These are phyloP conservation scores for Loris lydekkerianus DNA, from an alignment of 2,797 vertebrate species.

Conservation along the genomic window DNA sequence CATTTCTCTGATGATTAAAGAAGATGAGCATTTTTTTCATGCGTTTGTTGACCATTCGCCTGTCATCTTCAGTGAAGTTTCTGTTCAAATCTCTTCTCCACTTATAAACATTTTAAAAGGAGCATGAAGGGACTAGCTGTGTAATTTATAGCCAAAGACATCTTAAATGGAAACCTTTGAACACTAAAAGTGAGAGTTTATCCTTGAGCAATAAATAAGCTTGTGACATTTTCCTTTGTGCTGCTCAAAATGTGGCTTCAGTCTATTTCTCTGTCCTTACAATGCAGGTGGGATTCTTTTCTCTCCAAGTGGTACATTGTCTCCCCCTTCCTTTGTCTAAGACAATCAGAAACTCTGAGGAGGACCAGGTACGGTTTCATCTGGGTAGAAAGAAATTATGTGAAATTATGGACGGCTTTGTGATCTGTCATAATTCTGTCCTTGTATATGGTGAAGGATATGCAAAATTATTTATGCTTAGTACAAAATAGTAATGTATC, in stretches of 20 bases:
- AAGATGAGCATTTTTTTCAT: no score
- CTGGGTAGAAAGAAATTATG: neutral
- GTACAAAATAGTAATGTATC: neutral
- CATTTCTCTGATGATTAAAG: no score
- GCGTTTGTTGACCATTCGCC: no score
- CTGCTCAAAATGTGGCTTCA: neutral
- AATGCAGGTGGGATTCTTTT: neutral
- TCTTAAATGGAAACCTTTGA: neutral
- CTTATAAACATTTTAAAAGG: slow-evolving; percentile 6
- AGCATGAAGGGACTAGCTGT: neutral
- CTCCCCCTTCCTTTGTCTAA: neutral
- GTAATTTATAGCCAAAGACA: neutral
- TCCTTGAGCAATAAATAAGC: neutral
- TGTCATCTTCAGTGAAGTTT: no score
- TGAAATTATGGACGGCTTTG: neutral
- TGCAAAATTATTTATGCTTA: neutral
- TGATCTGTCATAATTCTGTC: neutral
- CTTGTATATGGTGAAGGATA: neutral
- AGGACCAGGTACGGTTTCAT: neutral
- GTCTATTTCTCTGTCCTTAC: neutral
- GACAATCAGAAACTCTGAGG: neutral
- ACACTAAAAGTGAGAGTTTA: neutral
- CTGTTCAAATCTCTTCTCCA: no score
- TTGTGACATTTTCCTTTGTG: neutral
- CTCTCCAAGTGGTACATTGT: neutral